Conservation (phyloP, 2,797 vertebrate genomes). For the Botia kubotai region DNA sequence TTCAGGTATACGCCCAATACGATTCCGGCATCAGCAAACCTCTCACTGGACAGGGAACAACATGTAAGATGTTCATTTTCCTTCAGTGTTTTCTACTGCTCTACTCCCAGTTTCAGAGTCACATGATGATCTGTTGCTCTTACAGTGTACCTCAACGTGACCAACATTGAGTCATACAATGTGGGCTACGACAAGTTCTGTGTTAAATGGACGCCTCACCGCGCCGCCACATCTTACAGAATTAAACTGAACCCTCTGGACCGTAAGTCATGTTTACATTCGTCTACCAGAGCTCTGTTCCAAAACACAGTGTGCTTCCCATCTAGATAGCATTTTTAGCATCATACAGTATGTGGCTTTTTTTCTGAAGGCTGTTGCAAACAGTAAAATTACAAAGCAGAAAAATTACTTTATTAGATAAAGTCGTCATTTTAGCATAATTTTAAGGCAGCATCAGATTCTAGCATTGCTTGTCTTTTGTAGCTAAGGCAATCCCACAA, state of each 20-base stretch:
- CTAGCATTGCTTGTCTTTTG: not conserved
- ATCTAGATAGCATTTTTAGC: too few species aligned
- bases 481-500: too few species aligned
- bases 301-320: too few species aligned
- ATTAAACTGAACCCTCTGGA: constrained; percentile 88
- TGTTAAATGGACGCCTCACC: constrained; percentile 88
- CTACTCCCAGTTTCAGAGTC: not conserved
- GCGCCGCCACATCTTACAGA: constrained; percentile 92
- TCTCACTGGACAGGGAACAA: constrained; percentile 89
- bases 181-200: constrained; percentile 90
- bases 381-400: too few species aligned
- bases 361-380: too few species aligned
- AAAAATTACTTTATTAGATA: too few species aligned
- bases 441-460: not conserved
- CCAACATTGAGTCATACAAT: constrained; percentile 87
- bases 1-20: constrained; percentile 91
- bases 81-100: constrained; percentile 74
- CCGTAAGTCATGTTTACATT: constrained; percentile 73
- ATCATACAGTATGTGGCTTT: too few species aligned
- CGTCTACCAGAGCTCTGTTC: too few species aligned
- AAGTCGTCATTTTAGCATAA: not conserved
- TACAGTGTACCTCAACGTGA: constrained; percentile 94
- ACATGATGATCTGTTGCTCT: not conserved
- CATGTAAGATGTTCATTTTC: constrained; percentile 74
- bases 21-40: constrained; percentile 85